These are phyloP conservation scores for Lepidotrigona ventralis DNA, from an alignment of 1,140 invertebrate genomes.

Conservation along the genomic window DNA sequence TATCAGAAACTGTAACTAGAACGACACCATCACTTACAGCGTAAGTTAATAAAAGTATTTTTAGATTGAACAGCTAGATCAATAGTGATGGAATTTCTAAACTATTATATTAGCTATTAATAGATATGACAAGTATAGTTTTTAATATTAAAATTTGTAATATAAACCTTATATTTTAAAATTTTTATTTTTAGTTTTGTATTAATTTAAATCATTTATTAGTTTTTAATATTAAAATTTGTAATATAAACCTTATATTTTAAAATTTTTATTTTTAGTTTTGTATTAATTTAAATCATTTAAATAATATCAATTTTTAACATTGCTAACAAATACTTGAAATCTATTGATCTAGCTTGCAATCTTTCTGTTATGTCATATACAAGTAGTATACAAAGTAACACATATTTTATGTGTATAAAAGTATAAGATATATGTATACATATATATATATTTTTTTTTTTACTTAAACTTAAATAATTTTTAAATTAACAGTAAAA, in stretches of 20 bases:
- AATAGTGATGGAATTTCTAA: not conserved
- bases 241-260: not conserved
- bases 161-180: not conserved
- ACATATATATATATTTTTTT: slow-evolving; percentile 6
- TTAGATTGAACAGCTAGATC: slow-evolving; percentile 50
- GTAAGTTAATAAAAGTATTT: slow-evolving; percentile 68
- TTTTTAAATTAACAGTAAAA: slow-evolving; percentile 13
- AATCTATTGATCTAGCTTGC: slow-evolving; percentile 47
- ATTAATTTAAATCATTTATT: not conserved
- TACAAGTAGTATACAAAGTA: slow-evolving; percentile 8
- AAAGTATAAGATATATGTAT: not conserved
- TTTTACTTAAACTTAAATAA: slow-evolving; percentile 13
- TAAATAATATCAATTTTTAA: not conserved
- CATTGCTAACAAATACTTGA: not conserved
- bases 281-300: not conserved
- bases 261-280: not conserved
- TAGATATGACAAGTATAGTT: not conserved
- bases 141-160: not conserved
- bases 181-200: not conserved
- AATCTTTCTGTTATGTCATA: slow-evolving; percentile 42
- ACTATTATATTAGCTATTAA: not conserved
- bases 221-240: not conserved
- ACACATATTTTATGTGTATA: slow-evolving; percentile 34
- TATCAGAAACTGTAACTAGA: slow-evolving; percentile 72
- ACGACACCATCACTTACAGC: slow-evolving; percentile 68